Conservation (phyloP, 2,113 vertebrate species). For the Scalopus aquaticus region DNA sequence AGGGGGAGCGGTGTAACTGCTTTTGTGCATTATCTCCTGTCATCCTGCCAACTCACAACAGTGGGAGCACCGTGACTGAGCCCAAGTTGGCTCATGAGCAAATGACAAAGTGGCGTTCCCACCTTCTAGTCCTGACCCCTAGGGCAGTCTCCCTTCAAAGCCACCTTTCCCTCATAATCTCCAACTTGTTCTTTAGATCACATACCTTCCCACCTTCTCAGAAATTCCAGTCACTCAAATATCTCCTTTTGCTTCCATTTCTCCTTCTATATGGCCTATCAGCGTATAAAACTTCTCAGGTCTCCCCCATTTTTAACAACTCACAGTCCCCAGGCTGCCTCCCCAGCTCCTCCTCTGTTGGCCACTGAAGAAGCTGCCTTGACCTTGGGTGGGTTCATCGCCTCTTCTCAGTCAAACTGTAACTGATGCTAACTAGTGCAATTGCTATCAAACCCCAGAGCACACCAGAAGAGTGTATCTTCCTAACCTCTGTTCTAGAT, state of each 20-base stretch:
- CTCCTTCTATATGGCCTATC: fast-evolving
- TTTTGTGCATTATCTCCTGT: not conserved
- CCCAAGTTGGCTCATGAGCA: not conserved
- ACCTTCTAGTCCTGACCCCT: too few relatives aligned
- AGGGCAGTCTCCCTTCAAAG: not conserved
- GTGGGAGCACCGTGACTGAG: fast-evolving
- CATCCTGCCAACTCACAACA: not conserved
- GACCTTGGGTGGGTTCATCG: fast-evolving
- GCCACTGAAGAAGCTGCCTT: not conserved
- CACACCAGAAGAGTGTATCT: not conserved
- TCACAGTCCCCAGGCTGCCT: fast-evolving
- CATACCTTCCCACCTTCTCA: not conserved
- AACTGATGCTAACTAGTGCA: too few relatives aligned
- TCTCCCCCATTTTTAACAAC: too few relatives aligned
- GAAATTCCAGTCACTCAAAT: not conserved
- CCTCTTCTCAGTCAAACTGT: too few relatives aligned
- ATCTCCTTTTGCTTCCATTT: not conserved
- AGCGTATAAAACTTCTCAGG: not conserved
- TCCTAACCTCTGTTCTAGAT: too few relatives aligned
- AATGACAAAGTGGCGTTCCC: not conserved
- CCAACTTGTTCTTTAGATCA: not conserved
- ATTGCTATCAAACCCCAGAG: too few relatives aligned
- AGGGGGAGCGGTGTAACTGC: not conserved
- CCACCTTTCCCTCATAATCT: not conserved
- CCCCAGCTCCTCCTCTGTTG: fast-evolving